These are phyloP conservation scores for Sylvia atricapilla DNA, from an alignment of 2,113 vertebrate species.

Conservation along the genomic window DNA sequence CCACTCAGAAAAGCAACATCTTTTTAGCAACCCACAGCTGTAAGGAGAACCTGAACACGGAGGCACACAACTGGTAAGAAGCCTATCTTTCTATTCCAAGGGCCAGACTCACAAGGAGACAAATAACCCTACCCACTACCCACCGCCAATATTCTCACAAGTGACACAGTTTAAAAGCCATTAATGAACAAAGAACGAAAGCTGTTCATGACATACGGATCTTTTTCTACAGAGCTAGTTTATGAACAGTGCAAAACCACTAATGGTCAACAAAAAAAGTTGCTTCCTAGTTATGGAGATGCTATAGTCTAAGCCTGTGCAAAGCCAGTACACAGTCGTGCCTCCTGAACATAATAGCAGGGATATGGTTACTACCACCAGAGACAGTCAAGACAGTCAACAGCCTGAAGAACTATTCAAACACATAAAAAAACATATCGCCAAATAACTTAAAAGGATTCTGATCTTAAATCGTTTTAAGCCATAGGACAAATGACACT, in stretches of 20 bases:
- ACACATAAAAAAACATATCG: not conserved
- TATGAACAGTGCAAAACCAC: not conserved
- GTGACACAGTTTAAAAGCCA: not conserved
- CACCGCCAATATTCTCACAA: not conserved
- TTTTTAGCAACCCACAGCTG: not conserved
- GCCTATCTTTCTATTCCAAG: fast-evolving
- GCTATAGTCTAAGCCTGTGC: not conserved
- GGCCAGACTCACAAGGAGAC: not conserved
- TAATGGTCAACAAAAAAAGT: not conserved
- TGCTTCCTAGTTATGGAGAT: not conserved
- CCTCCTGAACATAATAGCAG: not conserved
- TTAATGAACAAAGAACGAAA: not conserved
- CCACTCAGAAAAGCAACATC: not conserved
- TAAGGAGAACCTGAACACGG: not conserved
- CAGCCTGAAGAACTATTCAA: not conserved
- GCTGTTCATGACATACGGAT: not conserved
- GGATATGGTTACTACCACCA: not conserved
- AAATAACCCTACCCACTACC: not conserved
- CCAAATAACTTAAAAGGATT: not conserved
- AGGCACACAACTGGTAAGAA: not conserved
- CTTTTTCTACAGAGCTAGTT: not conserved
- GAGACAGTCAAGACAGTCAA: not conserved
- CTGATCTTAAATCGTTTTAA: not conserved
- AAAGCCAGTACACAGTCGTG: not conserved
- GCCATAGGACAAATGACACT: not conserved